Evolutionary conservation across 2,888 invertebrate species (phyloP).

Genomic region (Archaeoteleia sp.): DNA sequence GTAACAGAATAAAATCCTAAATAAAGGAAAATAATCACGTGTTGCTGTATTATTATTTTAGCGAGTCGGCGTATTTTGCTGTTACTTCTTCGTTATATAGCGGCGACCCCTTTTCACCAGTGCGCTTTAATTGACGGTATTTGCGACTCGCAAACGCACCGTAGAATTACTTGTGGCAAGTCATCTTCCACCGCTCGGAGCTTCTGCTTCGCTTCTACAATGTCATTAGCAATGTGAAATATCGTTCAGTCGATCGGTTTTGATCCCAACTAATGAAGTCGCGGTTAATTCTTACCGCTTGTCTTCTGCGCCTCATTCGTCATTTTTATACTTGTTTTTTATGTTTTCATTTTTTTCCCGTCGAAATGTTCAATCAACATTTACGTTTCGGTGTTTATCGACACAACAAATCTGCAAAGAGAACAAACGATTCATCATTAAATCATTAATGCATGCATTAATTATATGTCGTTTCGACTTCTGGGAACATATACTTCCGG

Average conservation of each 20-base stretch:
- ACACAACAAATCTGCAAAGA: too few species aligned
- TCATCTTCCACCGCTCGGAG: slow-evolving; percentile 43
- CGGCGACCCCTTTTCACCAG: slow-evolving; percentile 44
- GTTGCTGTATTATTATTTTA: slow-evolving; percentile 24
- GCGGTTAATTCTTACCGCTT: slow-evolving; percentile 27
- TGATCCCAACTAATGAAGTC: slow-evolving; percentile 54
- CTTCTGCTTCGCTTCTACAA: slow-evolving; percentile 41
- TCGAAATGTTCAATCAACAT: slow-evolving; percentile 2
- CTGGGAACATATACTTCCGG: too few species aligned
- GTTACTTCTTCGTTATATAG: slow-evolving; percentile 15
- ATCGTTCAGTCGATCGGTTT: slow-evolving; percentile 55
- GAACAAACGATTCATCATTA: too few species aligned
- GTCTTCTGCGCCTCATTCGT: slow-evolving; percentile 19
- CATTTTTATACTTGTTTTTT: slow-evolving; percentile 18
- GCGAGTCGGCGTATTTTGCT: slow-evolving; percentile 21
- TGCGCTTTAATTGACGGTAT: slow-evolving; percentile 47
- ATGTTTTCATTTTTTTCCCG: slow-evolving; percentile 3
- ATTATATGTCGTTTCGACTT: too few species aligned
- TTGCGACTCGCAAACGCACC: slow-evolving; percentile 45
- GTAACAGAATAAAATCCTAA: slow-evolving; percentile 16
- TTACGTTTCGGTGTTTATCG: slow-evolving; percentile 4
- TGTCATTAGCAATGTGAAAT: slow-evolving; percentile 55
- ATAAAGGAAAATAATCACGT: slow-evolving; percentile 20
- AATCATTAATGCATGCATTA: not conserved
- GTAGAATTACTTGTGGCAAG: slow-evolving; percentile 46